Percentiles rank a stretch among this genome's conserved stretches.
These are phyloP conservation scores for Brachionus calyciflorus DNA, from an alignment of 1,140 invertebrate species.

Conservation along the genomic window DNA sequence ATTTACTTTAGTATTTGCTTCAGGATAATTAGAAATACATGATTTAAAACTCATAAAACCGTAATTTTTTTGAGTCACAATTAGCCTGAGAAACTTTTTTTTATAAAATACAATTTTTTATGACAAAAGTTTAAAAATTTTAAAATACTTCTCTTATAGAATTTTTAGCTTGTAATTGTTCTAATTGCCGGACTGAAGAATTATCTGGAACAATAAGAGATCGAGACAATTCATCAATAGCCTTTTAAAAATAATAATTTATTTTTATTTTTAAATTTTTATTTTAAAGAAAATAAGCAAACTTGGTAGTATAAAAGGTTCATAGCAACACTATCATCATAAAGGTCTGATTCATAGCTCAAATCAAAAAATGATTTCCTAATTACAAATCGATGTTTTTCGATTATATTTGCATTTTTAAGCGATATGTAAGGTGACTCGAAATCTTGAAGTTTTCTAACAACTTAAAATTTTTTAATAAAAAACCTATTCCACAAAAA, in stretches of 20 bases:
- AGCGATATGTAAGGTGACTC: conserved; percentile 90
- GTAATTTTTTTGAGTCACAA: conserved; percentile 69
- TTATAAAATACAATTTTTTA: background rate
- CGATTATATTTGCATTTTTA: conserved; percentile 64
- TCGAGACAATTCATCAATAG: conserved; percentile 9
- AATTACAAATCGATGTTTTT: conserved; percentile 57
- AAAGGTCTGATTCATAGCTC: conserved; percentile 74
- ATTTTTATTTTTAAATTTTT: background rate
- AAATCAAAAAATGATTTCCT: conserved; percentile 71
- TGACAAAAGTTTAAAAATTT: too few species aligned
- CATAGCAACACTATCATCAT: conserved; percentile 74
- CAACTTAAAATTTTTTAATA: conserved; percentile 1
- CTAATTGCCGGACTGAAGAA: conserved; percentile 70
- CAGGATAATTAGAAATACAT: conserved; percentile 75
- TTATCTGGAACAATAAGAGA: conserved; percentile 54
- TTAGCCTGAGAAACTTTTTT: conserved; percentile 11
- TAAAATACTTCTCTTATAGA: conserved; percentile 81
- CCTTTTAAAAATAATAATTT: background rate
- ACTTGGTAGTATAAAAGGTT: conserved; percentile 81
- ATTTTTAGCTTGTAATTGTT: conserved; percentile 69
- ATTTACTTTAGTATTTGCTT: conserved; percentile 67
- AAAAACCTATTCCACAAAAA: background rate
- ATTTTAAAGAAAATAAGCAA: background rate
- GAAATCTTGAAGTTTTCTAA: conserved; percentile 86
- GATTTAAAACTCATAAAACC: conserved; percentile 78